A percentile compares a stretch with the other conserved stretches of the same genome.
These are phyloP conservation scores for Siderastrea siderea DNA, from an alignment of 92 coral and sea anemone species.

Conservation along the genomic window DNA sequence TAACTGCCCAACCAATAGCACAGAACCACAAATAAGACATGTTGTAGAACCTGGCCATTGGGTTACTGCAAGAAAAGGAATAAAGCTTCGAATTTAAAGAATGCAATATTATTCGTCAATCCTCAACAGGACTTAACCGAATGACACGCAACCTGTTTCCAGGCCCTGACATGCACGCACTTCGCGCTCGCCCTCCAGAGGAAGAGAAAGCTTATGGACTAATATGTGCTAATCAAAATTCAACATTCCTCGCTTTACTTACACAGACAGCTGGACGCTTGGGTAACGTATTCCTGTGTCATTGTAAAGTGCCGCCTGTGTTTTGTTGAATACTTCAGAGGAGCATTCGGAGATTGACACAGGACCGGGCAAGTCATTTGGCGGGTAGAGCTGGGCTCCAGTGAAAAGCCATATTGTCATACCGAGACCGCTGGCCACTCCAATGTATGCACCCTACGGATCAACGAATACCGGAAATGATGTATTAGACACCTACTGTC, in stretches of 20 bases:
- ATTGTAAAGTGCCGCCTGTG: conserved; percentile 30
- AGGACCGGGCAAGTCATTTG: conserved; percentile 48
- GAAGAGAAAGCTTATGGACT: background rate
- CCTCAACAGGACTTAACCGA: too few species aligned
- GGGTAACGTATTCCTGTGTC: conserved; percentile 47
- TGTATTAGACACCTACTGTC: too few species aligned
- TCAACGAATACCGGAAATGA: background rate
- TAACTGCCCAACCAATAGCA: conserved; percentile 64
- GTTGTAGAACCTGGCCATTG: conserved; percentile 63
- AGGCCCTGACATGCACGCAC: too few species aligned
- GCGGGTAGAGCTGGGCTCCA: conserved; percentile 78
- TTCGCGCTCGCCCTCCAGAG: too few species aligned
- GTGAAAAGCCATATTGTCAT: conserved; percentile 74
- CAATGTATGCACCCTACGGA: conserved; percentile 68
- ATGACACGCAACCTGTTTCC: too few species aligned
- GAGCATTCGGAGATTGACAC: conserved; percentile 59
- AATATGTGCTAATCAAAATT: background rate
- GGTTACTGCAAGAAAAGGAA: conserved; percentile 39
- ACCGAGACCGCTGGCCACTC: conserved; percentile 65
- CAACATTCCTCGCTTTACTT: background rate
- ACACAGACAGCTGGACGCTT: conserved; percentile 16
- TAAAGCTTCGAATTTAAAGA: background rate
- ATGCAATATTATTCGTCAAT: background rate
- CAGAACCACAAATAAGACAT: conserved; percentile 78
- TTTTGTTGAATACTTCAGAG: conserved; percentile 52